Percentiles rank a stretch among this genome's conserved stretches.
These are phyloP conservation scores for Microtus agrestis DNA, from an alignment of 2,797 vertebrate species.

Conservation along the genomic window DNA sequence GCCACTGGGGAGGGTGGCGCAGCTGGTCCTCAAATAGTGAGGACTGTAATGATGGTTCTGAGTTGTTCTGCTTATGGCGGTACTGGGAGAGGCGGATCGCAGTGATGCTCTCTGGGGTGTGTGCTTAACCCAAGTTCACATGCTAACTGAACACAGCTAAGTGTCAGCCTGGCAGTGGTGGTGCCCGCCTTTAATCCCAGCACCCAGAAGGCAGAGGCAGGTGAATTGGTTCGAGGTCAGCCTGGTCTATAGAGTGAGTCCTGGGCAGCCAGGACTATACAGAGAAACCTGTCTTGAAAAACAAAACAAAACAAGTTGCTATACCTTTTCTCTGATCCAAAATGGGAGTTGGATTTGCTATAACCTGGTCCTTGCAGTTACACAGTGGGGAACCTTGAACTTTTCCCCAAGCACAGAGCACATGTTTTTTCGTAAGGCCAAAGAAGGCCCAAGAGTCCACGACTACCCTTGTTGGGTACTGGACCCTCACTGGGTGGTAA, in stretches of 20 bases:
- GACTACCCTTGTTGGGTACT: background rate
- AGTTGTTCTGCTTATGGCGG: no score
- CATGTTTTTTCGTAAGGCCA: background rate
- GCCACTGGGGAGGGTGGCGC: background rate
- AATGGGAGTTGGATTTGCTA: background rate
- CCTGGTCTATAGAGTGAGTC: no score
- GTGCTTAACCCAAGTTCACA: no score
- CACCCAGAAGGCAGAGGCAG: no score
- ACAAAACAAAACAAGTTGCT: background rate
- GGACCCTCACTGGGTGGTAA: background rate
- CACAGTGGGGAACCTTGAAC: no score
- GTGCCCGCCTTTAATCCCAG: no score
- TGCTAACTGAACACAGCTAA: no score
- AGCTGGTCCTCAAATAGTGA: background rate
- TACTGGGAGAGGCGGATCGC: background rate
- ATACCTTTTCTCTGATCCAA: background rate
- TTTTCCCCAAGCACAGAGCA: background rate
- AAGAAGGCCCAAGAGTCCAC: no score
- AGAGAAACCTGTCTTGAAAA: background rate
- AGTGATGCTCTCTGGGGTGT: background rate
- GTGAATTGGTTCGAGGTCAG: no score
- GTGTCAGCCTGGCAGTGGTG: no score
- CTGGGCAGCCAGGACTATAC: no score
- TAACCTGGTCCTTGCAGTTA: background rate
- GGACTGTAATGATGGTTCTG: background rate